Evolutionary conservation across 2,888 invertebrate genomes (phyloP).

Genomic region (Rambutsinella grinnellia): DNA sequence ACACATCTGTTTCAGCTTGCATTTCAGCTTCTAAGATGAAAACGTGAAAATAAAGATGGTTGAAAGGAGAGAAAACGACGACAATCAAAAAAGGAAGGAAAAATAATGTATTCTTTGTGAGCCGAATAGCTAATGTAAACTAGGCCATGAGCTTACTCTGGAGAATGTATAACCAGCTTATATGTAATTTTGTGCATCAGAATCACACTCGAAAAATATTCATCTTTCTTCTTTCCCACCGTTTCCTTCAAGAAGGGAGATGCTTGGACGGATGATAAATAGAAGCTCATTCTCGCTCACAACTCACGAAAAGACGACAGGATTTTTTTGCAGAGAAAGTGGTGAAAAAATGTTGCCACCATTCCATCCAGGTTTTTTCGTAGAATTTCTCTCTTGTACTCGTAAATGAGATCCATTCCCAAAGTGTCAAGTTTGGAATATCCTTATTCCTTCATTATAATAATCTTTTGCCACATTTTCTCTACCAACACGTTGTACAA

Average conservation of each 20-base stretch:
- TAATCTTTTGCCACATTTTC: conserved; percentile 42
- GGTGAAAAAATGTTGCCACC: neutral
- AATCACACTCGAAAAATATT: conserved; percentile 24
- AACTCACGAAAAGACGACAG: conserved; percentile 15
- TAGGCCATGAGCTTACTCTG: conserved; percentile 15
- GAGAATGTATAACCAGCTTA: conserved; percentile 7
- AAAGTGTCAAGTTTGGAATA: conserved; percentile 41
- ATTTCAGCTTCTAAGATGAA: no score
- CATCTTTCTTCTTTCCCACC: conserved; percentile 5
- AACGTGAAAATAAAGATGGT: no score
- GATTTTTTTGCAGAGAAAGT: neutral
- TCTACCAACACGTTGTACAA: neutral
- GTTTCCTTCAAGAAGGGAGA: neutral
- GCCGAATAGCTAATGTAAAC: conserved; percentile 28
- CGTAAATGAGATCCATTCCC: conserved; percentile 45
- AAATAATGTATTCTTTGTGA: conserved; percentile 30
- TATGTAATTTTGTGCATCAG: conserved; percentile 8
- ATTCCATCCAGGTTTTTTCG: neutral
- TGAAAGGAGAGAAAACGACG: conserved; percentile 2
- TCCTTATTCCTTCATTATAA: conserved; percentile 48
- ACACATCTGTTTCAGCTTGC: no score
- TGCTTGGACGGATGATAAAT: conserved; percentile 38
- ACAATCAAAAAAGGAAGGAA: conserved; percentile 20
- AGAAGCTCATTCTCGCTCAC: conserved; percentile 35
- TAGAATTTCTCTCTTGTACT: conserved; percentile 7